Evolutionary conservation across 2,888 invertebrate genomes (phyloP).

Genomic region (Ctenicera cuprea): DNA sequence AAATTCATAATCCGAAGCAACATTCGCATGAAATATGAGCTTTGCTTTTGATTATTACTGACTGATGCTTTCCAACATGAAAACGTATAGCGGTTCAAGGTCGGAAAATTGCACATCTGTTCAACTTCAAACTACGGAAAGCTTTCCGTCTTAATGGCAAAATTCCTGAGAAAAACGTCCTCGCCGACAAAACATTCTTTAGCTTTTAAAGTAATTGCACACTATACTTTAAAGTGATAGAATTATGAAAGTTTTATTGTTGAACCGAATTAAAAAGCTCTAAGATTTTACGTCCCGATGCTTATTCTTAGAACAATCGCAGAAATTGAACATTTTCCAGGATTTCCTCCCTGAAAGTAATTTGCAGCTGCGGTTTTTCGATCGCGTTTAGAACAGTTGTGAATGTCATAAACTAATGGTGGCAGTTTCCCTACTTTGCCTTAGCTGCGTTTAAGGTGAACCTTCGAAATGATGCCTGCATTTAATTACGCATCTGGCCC

Average conservation of each 20-base stretch:
- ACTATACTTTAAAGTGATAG: constrained; percentile 18
- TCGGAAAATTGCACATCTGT: constrained; percentile 31
- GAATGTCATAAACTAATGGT: constrained; percentile 24
- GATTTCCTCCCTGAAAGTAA: not conserved
- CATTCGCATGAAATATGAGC: not conserved
- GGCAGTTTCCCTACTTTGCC: not conserved
- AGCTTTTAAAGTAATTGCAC: constrained; percentile 40
- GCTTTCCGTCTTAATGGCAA: constrained; percentile 34
- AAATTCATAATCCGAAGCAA: constrained; percentile 4
- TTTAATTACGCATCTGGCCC: constrained; percentile 55
- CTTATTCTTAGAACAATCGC: not conserved
- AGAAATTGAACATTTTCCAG: not conserved
- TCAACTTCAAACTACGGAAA: constrained; percentile 26
- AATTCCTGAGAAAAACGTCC: constrained; percentile 6
- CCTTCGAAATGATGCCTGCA: constrained; percentile 48
- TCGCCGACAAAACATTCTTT: constrained; percentile 34
- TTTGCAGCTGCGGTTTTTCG: constrained; percentile 10
- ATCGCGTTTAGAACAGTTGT: constrained; percentile 21
- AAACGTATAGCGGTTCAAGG: constrained; percentile 24
- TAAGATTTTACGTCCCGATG: not conserved
- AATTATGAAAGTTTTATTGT: constrained; percentile 27
- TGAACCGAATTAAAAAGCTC: constrained; percentile 8
- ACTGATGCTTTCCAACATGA: not conserved
- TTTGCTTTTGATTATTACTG: not conserved
- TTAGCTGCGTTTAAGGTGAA: constrained; percentile 31